Conservation (phyloP, 2,113 vertebrate species). For the Hippocampus abdominalis region DNA sequence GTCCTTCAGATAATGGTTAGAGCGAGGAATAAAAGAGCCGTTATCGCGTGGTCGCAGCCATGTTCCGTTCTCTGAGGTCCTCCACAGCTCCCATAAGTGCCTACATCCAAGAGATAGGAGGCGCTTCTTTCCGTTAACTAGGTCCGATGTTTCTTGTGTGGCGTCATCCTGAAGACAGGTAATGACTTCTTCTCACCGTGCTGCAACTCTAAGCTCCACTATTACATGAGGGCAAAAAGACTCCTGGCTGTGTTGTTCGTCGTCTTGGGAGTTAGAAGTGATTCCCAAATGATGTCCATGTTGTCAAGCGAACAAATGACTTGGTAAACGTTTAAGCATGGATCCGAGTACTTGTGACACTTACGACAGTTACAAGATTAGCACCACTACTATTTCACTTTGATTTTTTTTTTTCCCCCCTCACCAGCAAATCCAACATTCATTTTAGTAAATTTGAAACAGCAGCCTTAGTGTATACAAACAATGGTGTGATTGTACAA, state of each 20-base stretch:
- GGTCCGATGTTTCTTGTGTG: constrained; percentile 42
- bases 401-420: too few species aligned
- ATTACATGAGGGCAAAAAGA: constrained; percentile 48
- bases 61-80: constrained; percentile 41
- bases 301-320: neutral
- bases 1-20: constrained; percentile 59
- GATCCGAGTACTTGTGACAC: too few species aligned
- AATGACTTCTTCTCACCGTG: constrained; percentile 45
- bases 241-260: constrained; percentile 31
- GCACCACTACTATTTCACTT: too few species aligned
- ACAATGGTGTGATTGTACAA: too few species aligned
- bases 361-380: too few species aligned
- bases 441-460: too few species aligned
- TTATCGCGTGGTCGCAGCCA: constrained; percentile 58
- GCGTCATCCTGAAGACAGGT: constrained; percentile 52
- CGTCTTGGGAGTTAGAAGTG: constrained; percentile 26
- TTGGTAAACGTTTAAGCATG: too few species aligned
- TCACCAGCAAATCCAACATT: too few species aligned
- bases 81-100: constrained; percentile 59
- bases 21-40: constrained; percentile 49
- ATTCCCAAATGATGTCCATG: neutral
- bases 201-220: constrained; percentile 34
- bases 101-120: constrained; percentile 48
- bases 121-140: constrained; percentile 32
- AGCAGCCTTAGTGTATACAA: too few species aligned